phyloP scores from a whole-genome alignment of 2,888 invertebrate species.

The Liodrosophila aerea region DNA sequence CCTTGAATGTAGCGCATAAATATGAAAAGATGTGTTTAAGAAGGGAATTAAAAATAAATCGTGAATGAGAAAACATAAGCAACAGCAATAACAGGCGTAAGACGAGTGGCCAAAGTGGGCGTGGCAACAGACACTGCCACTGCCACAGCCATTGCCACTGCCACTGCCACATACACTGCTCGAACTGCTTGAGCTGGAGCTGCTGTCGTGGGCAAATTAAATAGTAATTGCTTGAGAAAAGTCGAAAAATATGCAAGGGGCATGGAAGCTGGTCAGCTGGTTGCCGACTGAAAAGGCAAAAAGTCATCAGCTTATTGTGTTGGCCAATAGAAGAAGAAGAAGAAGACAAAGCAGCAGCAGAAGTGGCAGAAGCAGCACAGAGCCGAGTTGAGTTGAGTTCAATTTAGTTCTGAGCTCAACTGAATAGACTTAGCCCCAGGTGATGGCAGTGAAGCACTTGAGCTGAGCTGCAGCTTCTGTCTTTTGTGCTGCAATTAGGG shows the following conservation, averaged over 20 bases:
- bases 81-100: constrained; percentile 22
- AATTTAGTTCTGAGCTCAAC: too few species aligned
- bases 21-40: not conserved
- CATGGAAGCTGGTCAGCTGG: constrained; percentile 18
- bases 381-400: too few species aligned
- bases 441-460: too few species aligned
- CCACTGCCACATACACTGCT: not conserved
- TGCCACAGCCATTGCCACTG: constrained; percentile 11
- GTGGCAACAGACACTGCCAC: constrained; percentile 37
- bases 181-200: constrained; percentile 44
- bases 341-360: constrained; percentile 2
- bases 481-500: not conserved
- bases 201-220: constrained; percentile 69
- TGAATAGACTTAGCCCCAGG: not conserved
- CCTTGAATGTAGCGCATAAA: too few species aligned
- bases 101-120: constrained; percentile 54
- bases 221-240: constrained; percentile 76
- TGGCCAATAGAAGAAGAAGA: constrained; percentile 10
- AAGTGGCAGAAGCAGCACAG: constrained; percentile 15
- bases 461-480: not conserved
- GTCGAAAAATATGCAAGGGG: constrained; percentile 5
- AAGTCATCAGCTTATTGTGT: constrained; percentile 54
- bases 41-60: too few species aligned
- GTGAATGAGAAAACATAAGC: constrained; percentile 1
- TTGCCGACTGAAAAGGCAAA: constrained; percentile 54